Percentiles rank a stretch among this genome's conserved stretches.
These are phyloP conservation scores for Cylas formicarius DNA, from an alignment of 1,140 invertebrate species.

Conservation along the genomic window DNA sequence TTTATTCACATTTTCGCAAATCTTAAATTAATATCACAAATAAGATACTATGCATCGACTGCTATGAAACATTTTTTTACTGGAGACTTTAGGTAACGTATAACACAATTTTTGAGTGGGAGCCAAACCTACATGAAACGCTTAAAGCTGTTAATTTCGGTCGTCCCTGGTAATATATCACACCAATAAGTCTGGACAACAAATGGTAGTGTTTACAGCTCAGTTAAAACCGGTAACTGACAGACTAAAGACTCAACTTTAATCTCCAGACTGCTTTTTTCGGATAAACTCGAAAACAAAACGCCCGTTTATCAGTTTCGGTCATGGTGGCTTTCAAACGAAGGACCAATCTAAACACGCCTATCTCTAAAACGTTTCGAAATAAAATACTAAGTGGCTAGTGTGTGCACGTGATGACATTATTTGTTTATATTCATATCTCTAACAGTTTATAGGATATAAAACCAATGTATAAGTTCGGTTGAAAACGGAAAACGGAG, in stretches of 20 bases:
- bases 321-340: constrained; percentile 9
- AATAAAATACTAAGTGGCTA: constrained; percentile 18
- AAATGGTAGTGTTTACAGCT: too few species aligned
- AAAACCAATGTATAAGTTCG: constrained; percentile 21
- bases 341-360: constrained; percentile 16
- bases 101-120: too few species aligned
- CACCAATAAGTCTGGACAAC: too few species aligned
- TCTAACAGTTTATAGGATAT: constrained; percentile 30
- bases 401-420: constrained; percentile 19
- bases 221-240: too few species aligned
- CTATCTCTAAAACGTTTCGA: constrained; percentile 20
- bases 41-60: too few species aligned
- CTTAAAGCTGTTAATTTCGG: too few species aligned
- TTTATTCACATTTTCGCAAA: too few species aligned
- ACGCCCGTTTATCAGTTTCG: constrained; percentile 4
- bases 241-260: background rate
- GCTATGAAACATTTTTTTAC: too few species aligned
- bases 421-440: constrained; percentile 26
- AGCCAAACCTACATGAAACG: too few species aligned
- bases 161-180: too few species aligned
- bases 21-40: too few species aligned
- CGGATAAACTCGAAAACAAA: constrained; percentile 4
- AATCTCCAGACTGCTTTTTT: background rate
- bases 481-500: constrained; percentile 10
- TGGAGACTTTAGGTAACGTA: too few species aligned